Percentiles rank a stretch among this genome's conserved stretches.
Conservation (phyloP, 2,113 vertebrate species). For the Hippotragus niger region DNA sequence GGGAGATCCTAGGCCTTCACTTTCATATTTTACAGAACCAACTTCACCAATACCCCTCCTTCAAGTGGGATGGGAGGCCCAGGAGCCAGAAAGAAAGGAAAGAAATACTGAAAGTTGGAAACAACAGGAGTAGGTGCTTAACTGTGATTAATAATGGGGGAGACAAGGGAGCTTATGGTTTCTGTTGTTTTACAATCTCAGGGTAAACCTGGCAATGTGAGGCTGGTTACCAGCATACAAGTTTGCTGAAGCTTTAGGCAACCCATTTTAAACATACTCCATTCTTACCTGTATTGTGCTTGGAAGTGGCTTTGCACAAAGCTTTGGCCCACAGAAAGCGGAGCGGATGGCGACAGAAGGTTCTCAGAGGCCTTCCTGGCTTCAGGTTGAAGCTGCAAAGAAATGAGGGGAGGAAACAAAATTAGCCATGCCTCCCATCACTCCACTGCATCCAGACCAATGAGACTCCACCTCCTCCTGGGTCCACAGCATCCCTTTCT, state of each 20-base stretch:
- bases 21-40: background rate
- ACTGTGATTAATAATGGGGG: background rate
- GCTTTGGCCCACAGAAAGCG: conserved; percentile 82
- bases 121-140: background rate
- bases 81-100: background rate
- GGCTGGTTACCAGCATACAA: background rate
- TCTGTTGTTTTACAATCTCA: background rate
- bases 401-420: background rate
- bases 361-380: conserved; percentile 63
- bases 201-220: background rate
- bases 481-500: background rate
- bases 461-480: background rate
- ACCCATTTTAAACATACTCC: background rate
- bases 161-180: background rate
- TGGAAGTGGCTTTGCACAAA: conserved; percentile 97
- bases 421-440: background rate
- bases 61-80: background rate
- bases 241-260: background rate
- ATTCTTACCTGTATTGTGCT: conserved; percentile 91
- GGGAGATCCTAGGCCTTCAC: background rate
- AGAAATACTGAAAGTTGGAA: background rate
- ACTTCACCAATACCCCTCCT: background rate
- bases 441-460: rapidly evolving
- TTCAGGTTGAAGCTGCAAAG: conserved; percentile 74
- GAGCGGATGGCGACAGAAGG: conserved; percentile 19